phyloP scores from a whole-genome alignment of 1,140 invertebrate species.

The Hyles euphorbiae region DNA sequence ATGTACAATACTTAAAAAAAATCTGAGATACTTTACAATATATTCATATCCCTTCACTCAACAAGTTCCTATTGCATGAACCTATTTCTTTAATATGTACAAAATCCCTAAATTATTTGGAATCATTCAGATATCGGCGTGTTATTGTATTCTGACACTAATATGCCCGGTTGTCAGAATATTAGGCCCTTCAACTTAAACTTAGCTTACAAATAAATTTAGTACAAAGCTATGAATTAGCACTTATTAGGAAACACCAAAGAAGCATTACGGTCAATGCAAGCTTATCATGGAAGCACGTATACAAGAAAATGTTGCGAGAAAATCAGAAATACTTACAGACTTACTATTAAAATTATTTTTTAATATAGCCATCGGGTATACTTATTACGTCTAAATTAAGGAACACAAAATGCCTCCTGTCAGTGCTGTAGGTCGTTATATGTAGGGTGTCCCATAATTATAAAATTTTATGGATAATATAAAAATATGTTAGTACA shows the following conservation, averaged over 20 bases:
- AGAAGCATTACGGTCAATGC: constrained; percentile 24
- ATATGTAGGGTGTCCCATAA: no score
- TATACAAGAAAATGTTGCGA: constrained; percentile 27
- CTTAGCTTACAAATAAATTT: constrained; percentile 22
- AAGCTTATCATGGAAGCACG: constrained; percentile 48
- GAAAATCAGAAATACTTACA: neutral
- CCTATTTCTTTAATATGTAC: neutral
- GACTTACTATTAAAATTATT: neutral
- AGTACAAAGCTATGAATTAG: constrained; percentile 15
- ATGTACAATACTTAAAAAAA: no score
- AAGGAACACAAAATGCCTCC: no score
- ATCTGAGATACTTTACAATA: no score
- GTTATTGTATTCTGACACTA: no score
- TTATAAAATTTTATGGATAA: no score
- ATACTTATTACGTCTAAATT: no score
- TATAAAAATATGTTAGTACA: no score
- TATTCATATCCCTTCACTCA: no score
- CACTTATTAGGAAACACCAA: constrained; percentile 33
- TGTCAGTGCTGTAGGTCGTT: no score
- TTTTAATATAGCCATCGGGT: no score
- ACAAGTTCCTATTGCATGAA: no score
- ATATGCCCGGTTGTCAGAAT: neutral
- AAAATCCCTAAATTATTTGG: neutral
- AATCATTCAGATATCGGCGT: neutral
- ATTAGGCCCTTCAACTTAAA: constrained; percentile 25